Percentiles rank a stretch among this genome's conserved stretches.
phyloP scores from a whole-genome alignment of 1,140 invertebrate species.

The Pseudomyrmex pallidus region DNA sequence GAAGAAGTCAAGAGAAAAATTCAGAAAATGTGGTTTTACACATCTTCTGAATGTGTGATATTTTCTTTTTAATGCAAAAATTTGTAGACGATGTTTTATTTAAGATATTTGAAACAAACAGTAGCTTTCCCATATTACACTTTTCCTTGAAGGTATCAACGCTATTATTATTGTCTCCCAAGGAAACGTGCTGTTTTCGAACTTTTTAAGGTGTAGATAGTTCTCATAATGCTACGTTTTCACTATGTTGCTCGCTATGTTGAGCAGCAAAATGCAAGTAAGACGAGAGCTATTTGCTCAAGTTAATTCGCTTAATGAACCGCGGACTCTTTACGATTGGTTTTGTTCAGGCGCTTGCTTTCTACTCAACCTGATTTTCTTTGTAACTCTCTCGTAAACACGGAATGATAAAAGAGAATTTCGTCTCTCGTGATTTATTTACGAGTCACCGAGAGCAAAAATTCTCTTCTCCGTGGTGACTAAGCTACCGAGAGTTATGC shows the following conservation, averaged over 20 bases:
- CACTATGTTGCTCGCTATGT: background rate
- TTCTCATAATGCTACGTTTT: constrained; percentile 11
- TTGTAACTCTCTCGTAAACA: background rate
- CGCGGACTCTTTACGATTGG: background rate
- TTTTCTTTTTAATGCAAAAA: too few relatives aligned
- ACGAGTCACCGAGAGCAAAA: constrained; percentile 10
- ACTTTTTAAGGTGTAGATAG: background rate
- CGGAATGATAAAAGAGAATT: background rate
- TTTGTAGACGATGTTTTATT: too few relatives aligned
- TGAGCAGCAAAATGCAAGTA: too few relatives aligned
- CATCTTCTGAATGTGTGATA: too few relatives aligned
- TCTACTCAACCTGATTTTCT: constrained; percentile 35
- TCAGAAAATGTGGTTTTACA: background rate
- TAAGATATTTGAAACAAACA: too few relatives aligned
- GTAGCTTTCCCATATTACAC: too few relatives aligned
- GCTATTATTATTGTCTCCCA: too few relatives aligned
- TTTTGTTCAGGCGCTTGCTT: constrained; percentile 18
- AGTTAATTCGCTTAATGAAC: constrained; percentile 10
- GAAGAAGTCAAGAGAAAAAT: background rate
- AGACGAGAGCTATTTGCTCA: background rate
- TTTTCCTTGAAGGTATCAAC: too few relatives aligned
- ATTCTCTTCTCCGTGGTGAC: constrained; percentile 32
- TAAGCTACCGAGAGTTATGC: background rate
- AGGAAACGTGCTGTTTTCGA: too few relatives aligned
- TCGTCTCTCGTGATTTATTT: background rate